Conservation (phyloP, 1,140 invertebrate genomes). For the Mycetomoellerius zeteki region DNA sequence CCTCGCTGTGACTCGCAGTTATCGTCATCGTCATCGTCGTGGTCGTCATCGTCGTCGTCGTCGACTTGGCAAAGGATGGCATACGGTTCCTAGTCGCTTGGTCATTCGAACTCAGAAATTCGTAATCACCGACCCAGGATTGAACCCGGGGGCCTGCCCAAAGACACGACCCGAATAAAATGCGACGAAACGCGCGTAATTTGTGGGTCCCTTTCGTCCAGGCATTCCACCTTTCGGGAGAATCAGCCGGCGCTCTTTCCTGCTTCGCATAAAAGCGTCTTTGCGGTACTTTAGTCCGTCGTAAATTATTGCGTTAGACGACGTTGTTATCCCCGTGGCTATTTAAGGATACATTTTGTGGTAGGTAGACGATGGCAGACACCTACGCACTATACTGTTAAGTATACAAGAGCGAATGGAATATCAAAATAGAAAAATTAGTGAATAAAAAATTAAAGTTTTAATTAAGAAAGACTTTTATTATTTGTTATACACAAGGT, state of each 20-base stretch:
- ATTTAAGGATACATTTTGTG: constrained; percentile 46
- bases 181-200: constrained; percentile 75
- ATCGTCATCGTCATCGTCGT: constrained; percentile 26
- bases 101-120: constrained; percentile 63
- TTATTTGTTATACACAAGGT: background rate
- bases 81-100: constrained; percentile 10
- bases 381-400: constrained; percentile 12
- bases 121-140: constrained; percentile 62
- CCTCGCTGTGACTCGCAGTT: constrained; percentile 22
- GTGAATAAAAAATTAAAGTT: background rate
- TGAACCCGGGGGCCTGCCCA: constrained; percentile 63
- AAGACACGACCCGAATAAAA: constrained; percentile 67
- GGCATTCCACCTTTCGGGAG: constrained; percentile 36
- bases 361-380: constrained; percentile 7
- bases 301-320: constrained; percentile 57
- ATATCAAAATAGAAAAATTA: background rate
- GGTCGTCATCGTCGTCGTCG: background rate
- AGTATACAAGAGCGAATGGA: background rate
- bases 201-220: constrained; percentile 53
- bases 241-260: constrained; percentile 31
- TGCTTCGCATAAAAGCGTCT: constrained; percentile 54
- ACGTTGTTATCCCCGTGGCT: constrained; percentile 49
- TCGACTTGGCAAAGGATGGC: background rate
- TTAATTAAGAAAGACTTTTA: background rate
- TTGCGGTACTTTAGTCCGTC: constrained; percentile 38